Evolutionary conservation across 2,113 vertebrate genomes (phyloP), one percentile per base, ranked within the genome.

Genomic region (Plectropomus leopardus): DNA sequence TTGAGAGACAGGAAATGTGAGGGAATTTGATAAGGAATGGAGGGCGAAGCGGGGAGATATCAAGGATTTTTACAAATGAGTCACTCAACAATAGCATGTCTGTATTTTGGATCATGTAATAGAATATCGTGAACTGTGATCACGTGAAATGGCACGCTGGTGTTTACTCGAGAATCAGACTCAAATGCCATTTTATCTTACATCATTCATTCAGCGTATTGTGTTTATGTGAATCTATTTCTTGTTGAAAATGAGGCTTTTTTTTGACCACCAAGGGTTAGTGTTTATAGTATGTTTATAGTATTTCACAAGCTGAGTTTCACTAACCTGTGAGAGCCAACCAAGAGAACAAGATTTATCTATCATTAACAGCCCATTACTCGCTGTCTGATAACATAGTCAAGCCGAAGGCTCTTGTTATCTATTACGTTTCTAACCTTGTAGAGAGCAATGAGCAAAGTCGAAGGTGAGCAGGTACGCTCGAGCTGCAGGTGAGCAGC

Each of bases 1-100:
- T 55, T 61, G 32, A 80, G 59, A 60, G 32, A 34, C 48, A 26
- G 53, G 36, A 54, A 65, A 70, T 78, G 5, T 55, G 53, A 66
- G 80, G n/a, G 53, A 26, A 26, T 40, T 44, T 71, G 63, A 63
- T 50, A 42, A 50, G 36, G 1, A 36, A 58, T 14, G 16, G 10
- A 47, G 3, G 19, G 48, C 26, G 21, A 42, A 9, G 2, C 54
- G 3, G 2, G 8, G 16, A 40, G 11, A 11, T 40, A 40, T 40
- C 9, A 34, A 15, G 30, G 28, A 17, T 51, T 26, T 67, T 11
- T 40, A 28, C 5, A 59, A 44, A 59, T 21, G 30, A 32, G 13
- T 34, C 28, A 34, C 7, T 13, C 5, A 6, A 16, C 4, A 26
- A 45, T 23, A 23, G 11, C 4, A 10, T 51, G 19, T 47, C 54